These are phyloP conservation scores for Spondyliosoma cantharus DNA, from an alignment of 2,797 vertebrate species.

Conservation along the genomic window DNA sequence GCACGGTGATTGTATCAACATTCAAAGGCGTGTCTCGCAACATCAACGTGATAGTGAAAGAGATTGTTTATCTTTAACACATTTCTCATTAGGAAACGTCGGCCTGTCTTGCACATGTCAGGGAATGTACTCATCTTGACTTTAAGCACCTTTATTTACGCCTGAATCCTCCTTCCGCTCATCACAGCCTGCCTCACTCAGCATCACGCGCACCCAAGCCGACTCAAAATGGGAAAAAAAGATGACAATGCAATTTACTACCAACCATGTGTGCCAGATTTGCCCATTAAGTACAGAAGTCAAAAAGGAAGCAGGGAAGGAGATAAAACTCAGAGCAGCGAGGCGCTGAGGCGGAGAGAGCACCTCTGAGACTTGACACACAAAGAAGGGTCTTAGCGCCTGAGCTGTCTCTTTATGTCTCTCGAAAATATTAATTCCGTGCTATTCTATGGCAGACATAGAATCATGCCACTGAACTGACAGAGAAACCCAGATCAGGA, in stretches of 20 bases:
- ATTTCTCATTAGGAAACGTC: slow-evolving; percentile 23
- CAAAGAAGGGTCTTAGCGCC: slow-evolving; percentile 67
- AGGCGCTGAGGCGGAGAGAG: slow-evolving; percentile 59
- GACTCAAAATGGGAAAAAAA: slow-evolving; percentile 64
- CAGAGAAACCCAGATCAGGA: slow-evolving; percentile 54
- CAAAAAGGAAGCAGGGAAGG: slow-evolving; percentile 48
- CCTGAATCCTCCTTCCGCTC: slow-evolving; percentile 33
- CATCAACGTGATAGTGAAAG: slow-evolving; percentile 25
- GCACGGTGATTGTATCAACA: slow-evolving; percentile 7
- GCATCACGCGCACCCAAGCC: slow-evolving; percentile 48
- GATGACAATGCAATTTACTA: slow-evolving; percentile 75
- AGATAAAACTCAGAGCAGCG: slow-evolving; percentile 68
- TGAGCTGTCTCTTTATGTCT: slow-evolving; percentile 69
- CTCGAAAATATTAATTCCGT: slow-evolving; percentile 68
- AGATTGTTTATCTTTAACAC: slow-evolving; percentile 26
- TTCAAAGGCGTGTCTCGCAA: slow-evolving; percentile 24
- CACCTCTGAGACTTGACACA: slow-evolving; percentile 65
- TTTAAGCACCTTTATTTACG: slow-evolving; percentile 58
- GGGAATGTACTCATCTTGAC: slow-evolving; percentile 40
- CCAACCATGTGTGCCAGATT: slow-evolving; percentile 65
- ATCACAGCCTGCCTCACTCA: slow-evolving; percentile 35
- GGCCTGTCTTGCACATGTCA: slow-evolving; percentile 39
- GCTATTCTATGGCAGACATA: slow-evolving; percentile 60
- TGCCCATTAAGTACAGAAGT: slow-evolving; percentile 73
- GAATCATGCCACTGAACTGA: slow-evolving; percentile 61